Conservation (phyloP, 2,888 invertebrate species). For the Gymnosoma rotundatum region DNA sequence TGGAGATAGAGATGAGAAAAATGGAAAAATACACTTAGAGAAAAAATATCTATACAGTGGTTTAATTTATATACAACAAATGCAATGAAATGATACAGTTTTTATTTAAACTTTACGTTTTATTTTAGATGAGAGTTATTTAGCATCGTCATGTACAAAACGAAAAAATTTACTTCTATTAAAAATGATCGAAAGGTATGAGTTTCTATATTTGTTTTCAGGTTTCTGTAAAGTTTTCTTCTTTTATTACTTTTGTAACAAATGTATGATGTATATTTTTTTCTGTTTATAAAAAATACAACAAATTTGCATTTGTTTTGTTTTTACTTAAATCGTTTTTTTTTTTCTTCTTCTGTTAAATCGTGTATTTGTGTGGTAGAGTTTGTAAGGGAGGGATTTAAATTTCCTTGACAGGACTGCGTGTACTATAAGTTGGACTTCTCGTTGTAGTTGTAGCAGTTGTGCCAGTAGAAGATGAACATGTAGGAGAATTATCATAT, state of each 20-base stretch:
- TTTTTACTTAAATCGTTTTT: conserved; percentile 1
- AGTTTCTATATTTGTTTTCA: no score
- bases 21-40: conserved; percentile 39
- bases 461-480: conserved; percentile 73
- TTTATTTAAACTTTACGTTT: conserved; percentile 4
- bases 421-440: conserved; percentile 62
- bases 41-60: conserved; percentile 44
- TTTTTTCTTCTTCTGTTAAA: conserved; percentile 7
- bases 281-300: conserved; percentile 34
- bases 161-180: conserved; percentile 22
- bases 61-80: conserved; percentile 45
- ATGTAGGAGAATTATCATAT: conserved; percentile 62
- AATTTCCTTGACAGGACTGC: conserved; percentile 67
- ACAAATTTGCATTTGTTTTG: conserved; percentile 9
- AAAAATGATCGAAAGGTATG: conserved; percentile 65
- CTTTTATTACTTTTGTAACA: conserved; percentile 17
- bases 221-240: conserved; percentile 31
- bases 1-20: conserved; percentile 22
- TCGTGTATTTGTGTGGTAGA: conserved; percentile 37
- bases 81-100: conserved; percentile 20
- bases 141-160: conserved; percentile 39
- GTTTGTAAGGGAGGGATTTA: conserved; percentile 28
- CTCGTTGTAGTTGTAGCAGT: conserved; percentile 72
- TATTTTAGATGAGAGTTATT: background rate
- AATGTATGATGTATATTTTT: background rate